Conservation (phyloP, 2,888 invertebrate genomes). For the Hemithea aestivaria region DNA sequence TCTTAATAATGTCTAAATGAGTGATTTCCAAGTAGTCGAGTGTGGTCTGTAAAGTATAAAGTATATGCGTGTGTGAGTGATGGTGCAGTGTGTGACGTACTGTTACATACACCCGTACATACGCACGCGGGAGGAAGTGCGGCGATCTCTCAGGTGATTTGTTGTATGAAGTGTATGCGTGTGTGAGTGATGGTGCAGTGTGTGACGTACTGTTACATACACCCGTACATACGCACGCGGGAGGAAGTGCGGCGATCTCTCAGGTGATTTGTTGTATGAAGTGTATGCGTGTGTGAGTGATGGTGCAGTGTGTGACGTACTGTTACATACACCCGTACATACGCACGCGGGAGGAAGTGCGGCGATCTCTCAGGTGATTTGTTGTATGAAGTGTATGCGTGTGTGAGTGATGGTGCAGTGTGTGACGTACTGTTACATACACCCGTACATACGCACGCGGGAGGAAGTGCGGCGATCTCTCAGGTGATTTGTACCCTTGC, state of each 20-base stretch:
- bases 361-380: constrained; percentile 16
- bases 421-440: constrained; percentile 30
- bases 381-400: no score
- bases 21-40: no score
- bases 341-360: constrained; percentile 57
- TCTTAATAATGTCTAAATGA: no score
- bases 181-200: no score
- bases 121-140: constrained; percentile 57
- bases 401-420: no score
- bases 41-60: no score
- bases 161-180: no score
- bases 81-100: constrained; percentile 9
- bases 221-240: constrained; percentile 63
- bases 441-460: constrained; percentile 63
- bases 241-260: constrained; percentile 42
- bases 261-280: not conserved
- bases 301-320: constrained; percentile 1
- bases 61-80: no score
- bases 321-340: constrained; percentile 55
- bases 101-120: constrained; percentile 55
- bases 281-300: no score
- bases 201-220: constrained; percentile 30
- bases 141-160: constrained; percentile 16
- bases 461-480: constrained; percentile 42
- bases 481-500: constrained; percentile 1